Percentiles rank a stretch among this genome's conserved stretches.
These are phyloP conservation scores for Aptenodytes patagonicus DNA, from an alignment of 2,113 vertebrate genomes.

Conservation along the genomic window DNA sequence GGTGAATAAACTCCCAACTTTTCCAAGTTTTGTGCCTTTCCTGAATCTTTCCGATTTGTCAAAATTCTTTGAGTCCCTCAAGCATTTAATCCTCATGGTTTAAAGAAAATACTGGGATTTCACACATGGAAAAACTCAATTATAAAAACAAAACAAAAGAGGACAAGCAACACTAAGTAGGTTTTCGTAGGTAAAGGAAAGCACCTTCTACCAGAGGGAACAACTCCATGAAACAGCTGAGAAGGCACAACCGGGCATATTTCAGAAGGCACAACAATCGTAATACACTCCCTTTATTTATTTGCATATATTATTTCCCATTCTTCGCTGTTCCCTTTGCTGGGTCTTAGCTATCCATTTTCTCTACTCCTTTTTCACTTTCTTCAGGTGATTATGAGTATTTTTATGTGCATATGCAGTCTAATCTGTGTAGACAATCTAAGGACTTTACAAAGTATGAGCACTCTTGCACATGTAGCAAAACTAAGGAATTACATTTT, in stretches of 20 bases:
- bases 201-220: neutral
- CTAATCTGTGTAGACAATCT: neutral
- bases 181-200: neutral
- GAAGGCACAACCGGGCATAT: neutral
- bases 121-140: constrained; percentile 30
- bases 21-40: neutral
- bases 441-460: neutral
- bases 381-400: neutral
- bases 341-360: neutral
- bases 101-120: constrained; percentile 23
- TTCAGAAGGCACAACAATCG: neutral
- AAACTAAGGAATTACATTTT: neutral
- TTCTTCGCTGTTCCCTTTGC: neutral
- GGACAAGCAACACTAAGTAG: neutral
- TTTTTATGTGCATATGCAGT: neutral
- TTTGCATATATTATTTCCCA: neutral
- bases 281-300: neutral
- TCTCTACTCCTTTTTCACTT: neutral
- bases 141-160: constrained; percentile 22
- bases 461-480: neutral
- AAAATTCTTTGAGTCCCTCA: neutral
- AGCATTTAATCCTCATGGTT: neutral
- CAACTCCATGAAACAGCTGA: neutral
- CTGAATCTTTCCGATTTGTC: neutral
- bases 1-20: neutral